Evolutionary conservation across 2,888 invertebrate species (phyloP).

Genomic region (Hydriomena furcata): DNA sequence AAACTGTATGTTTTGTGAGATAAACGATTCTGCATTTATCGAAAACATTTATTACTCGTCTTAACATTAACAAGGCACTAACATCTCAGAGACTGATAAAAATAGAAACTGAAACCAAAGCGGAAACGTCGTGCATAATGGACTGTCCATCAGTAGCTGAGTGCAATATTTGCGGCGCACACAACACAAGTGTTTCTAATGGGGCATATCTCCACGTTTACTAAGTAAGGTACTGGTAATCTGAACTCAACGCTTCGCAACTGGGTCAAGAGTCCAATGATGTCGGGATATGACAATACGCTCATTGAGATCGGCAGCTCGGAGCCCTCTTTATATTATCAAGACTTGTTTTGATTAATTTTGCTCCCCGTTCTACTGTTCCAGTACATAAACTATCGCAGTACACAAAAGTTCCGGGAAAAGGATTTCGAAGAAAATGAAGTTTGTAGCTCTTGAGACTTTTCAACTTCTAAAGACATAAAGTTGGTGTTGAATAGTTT

Average conservation of each 20-base stretch:
- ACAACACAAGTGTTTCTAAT: slow-evolving; percentile 51
- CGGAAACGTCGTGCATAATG: slow-evolving; percentile 36
- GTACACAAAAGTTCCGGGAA: slow-evolving; percentile 20
- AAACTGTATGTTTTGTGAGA: no score
- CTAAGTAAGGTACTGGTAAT: slow-evolving; percentile 56
- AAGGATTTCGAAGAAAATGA: slow-evolving; percentile 23
- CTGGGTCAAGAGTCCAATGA: slow-evolving; percentile 57
- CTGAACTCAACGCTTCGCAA: slow-evolving; percentile 48
- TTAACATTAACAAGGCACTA: slow-evolving; percentile 8
- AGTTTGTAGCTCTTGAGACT: slow-evolving; percentile 27
- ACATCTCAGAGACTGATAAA: slow-evolving; percentile 15
- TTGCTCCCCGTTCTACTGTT: slow-evolving; percentile 18
- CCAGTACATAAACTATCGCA: slow-evolving; percentile 25
- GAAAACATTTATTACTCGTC: no score
- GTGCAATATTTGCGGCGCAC: slow-evolving; percentile 45
- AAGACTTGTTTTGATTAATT: slow-evolving; percentile 28
- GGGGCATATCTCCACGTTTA: slow-evolving; percentile 52
- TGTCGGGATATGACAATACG: slow-evolving; percentile 47
- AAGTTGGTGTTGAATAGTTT: slow-evolving; percentile 20
- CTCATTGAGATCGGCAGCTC: slow-evolving; percentile 35
- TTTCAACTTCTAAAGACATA: slow-evolving; percentile 23
- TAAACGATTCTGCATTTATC: no score
- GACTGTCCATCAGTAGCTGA: slow-evolving; percentile 35
- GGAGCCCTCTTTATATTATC: slow-evolving; percentile 30
- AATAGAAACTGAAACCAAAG: slow-evolving; percentile 34